Conservation (phyloP, 1,140 invertebrate genomes). For the Drosophila obscura region DNA sequence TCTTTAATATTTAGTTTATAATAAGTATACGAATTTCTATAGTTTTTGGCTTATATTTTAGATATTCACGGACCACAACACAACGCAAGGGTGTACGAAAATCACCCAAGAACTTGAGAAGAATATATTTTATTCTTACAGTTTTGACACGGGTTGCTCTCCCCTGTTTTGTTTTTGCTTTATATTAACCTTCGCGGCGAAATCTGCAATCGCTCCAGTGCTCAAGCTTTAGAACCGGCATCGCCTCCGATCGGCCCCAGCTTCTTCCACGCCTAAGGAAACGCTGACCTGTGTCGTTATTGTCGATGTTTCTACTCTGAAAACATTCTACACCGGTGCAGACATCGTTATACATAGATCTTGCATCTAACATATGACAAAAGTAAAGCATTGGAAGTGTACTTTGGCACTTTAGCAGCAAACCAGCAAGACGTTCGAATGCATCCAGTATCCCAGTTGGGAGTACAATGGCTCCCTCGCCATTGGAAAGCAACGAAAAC, state of each 20-base stretch:
- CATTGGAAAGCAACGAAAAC: conserved; percentile 4
- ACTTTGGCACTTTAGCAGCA: too few relatives aligned
- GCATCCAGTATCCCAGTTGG: too few relatives aligned
- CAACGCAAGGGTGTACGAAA: conserved; percentile 20
- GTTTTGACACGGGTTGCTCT: conserved; percentile 59
- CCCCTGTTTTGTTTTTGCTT: conserved; percentile 48
- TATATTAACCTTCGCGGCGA: conserved; percentile 59
- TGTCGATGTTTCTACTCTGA: too few relatives aligned
- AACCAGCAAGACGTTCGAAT: too few relatives aligned
- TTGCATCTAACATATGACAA: too few relatives aligned
- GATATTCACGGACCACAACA: too few relatives aligned
- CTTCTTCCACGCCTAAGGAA: conserved; percentile 15
- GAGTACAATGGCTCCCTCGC: too few relatives aligned
- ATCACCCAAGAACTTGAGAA: background rate
- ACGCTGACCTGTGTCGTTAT: conserved; percentile 45
- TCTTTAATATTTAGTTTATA: background rate
- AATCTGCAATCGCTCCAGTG: conserved; percentile 69
- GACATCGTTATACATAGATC: too few relatives aligned
- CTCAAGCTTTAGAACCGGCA: conserved; percentile 46
- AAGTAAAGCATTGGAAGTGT: too few relatives aligned
- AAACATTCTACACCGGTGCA: too few relatives aligned
- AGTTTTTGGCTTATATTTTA: background rate
- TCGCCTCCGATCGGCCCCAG: conserved; percentile 46
- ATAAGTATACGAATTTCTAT: too few relatives aligned
- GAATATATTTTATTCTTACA: conserved; percentile 31